Percentiles rank a stretch among this genome's conserved stretches.
These are phyloP conservation scores for Tachycineta bicolor DNA, from an alignment of 2,113 vertebrate species.

Conservation along the genomic window DNA sequence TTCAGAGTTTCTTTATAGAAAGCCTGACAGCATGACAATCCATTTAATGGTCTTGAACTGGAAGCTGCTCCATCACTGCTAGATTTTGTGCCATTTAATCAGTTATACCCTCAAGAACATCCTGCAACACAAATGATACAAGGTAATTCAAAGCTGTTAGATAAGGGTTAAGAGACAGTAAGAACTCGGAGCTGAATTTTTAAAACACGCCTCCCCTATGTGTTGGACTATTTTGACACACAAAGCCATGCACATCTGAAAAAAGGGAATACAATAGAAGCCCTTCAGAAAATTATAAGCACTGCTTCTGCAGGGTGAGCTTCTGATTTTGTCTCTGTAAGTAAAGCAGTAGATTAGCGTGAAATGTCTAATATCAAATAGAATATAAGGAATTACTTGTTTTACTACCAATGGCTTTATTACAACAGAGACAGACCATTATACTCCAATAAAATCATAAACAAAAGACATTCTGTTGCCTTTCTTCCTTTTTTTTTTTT, in stretches of 20 bases:
- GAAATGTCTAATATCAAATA: not conserved
- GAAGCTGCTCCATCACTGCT: not conserved
- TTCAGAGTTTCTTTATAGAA: not conserved
- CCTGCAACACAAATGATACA: not conserved
- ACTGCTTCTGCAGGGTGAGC: not conserved
- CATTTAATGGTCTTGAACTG: slow-evolving; percentile 16
- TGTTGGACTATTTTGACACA: not conserved
- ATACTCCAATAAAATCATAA: not conserved
- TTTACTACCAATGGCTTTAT: not conserved
- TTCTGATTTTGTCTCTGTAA: not conserved
- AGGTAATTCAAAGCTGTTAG: slow-evolving; percentile 29
- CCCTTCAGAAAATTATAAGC: not conserved
- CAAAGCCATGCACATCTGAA: not conserved
- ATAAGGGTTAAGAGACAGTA: not conserved
- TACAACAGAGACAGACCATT: not conserved
- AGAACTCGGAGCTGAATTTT: slow-evolving; percentile 1
- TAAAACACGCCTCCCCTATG: not conserved
- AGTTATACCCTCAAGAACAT: slow-evolving; percentile 9
- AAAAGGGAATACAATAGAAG: not conserved
- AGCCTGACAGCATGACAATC: not conserved
- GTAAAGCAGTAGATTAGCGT: not conserved
- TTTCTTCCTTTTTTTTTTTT: not conserved
- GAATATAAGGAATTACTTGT: not conserved
- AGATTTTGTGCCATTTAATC: slow-evolving; percentile 21
- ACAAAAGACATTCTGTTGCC: not conserved